phyloP scores from a whole-genome alignment of 2,888 invertebrate species.

The Agriopis marginaria region DNA sequence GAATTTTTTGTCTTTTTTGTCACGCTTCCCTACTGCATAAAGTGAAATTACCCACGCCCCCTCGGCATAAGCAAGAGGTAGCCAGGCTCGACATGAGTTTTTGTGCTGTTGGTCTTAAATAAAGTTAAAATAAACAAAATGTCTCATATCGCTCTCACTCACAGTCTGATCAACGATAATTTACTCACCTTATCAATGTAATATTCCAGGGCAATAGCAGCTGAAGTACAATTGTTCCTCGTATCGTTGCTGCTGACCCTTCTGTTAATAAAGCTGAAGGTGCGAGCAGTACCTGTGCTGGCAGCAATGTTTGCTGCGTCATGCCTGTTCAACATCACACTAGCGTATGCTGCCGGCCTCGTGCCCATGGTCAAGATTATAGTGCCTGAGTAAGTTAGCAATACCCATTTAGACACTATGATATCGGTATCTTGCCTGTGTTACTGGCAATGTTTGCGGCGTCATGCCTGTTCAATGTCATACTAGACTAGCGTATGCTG shows the following conservation, averaged over 20 bases:
- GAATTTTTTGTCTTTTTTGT: no score
- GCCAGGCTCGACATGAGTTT: no score
- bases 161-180: no score
- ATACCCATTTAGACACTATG: background rate
- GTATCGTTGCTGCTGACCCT: slow-evolving; percentile 30
- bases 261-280: slow-evolving; percentile 12
- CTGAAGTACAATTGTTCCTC: slow-evolving; percentile 41
- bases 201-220: slow-evolving; percentile 37
- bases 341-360: slow-evolving; percentile 35
- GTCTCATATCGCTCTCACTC: background rate
- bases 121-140: no score
- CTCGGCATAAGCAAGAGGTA: no score
- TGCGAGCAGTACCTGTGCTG: slow-evolving; percentile 14
- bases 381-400: slow-evolving; percentile 40
- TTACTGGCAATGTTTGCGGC: slow-evolving; percentile 19
- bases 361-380: slow-evolving; percentile 33
- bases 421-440: background rate
- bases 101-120: no score
- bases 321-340: slow-evolving; percentile 14
- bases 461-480: slow-evolving; percentile 20
- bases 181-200: no score
- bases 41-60: no score
- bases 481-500: slow-evolving; percentile 28
- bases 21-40: no score
- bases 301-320: slow-evolving; percentile 22